phyloP scores from a whole-genome alignment of 1,140 invertebrate genomes.

The Panagrolaimus sp. region DNA sequence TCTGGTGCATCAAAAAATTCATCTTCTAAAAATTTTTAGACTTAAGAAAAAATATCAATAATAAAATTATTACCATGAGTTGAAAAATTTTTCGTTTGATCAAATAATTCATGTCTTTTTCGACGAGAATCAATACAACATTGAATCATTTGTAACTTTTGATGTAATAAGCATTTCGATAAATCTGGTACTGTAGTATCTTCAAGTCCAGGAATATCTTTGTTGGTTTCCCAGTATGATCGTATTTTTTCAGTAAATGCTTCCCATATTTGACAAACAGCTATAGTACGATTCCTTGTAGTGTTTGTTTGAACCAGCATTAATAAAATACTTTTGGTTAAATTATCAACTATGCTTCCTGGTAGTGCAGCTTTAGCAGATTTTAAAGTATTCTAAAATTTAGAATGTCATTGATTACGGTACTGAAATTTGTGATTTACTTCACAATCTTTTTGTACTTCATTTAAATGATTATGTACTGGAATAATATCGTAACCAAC shows the following conservation, averaged over 20 bases:
- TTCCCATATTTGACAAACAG: conserved; percentile 4
- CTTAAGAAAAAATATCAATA: background rate
- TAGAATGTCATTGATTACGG: background rate
- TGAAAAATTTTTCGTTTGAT: conserved; percentile 21
- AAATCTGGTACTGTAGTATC: conserved; percentile 63
- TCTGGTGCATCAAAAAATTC: conserved; percentile 63
- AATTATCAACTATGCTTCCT: background rate
- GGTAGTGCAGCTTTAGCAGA: background rate
- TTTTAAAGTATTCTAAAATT: background rate
- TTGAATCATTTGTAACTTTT: conserved; percentile 90
- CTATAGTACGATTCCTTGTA: background rate
- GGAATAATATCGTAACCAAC: background rate
- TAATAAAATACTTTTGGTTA: background rate
- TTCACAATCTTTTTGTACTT: conserved; percentile 6
- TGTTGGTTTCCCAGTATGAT: conserved; percentile 12
- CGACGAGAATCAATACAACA: conserved; percentile 77
- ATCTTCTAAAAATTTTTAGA: conserved; percentile 12
- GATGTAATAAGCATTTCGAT: conserved; percentile 80
- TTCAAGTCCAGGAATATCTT: conserved; percentile 7
- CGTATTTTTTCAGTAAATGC: background rate
- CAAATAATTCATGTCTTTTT: conserved; percentile 57
- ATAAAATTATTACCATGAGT: conserved; percentile 8
- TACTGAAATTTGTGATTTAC: background rate
- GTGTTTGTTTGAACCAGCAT: background rate
- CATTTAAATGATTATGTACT: background rate